Base-by-base conservation (phyloP, 2,797 vertebrate species). In the Megalops cyprinoides region DNA sequence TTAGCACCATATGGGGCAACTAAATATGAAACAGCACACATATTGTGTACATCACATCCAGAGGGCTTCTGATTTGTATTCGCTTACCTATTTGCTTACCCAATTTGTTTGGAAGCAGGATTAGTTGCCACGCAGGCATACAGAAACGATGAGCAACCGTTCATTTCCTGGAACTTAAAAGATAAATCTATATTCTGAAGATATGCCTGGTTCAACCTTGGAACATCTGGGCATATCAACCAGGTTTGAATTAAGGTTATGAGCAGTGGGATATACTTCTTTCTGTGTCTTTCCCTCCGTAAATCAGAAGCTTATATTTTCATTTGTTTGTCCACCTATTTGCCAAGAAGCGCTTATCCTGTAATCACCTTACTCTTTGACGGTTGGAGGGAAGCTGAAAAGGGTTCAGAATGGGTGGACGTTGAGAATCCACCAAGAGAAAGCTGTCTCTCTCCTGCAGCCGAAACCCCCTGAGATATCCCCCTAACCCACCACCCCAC, bases 261-360 rank as follows among this genome's bases (percentile, higher is more conserved):
- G 46, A 23, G 46, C 77, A 67, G 15, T 67, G 44, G 56, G 44
- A 67, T 65, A 48, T 65, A 31, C 14, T 4, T 44, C 31, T 39
- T n/a, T 34, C 58, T 74, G 31, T 34, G 25, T 74, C 5, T 18
- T 49, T 77, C 7, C 49, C 25, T 71, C 67, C 39, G n/a, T 73
- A 44, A 39, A 76, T 55, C 53, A 77, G 51, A 7, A 53, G 28
- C 28, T 4, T 58, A 20, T 39, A 76, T 76, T 76, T 76, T 39
- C 25, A 39, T 55, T 12, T 39, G 18, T 76, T 44, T 77, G 34
- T 62, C 23, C 53, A 14, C 55, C 20, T 42, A 42, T 77, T 25
- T 60, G 10, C 76, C 55, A 42, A 10, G 46, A 77, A 60, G 25
- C 37, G 18, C 34, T 14, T 46, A 46, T 74, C 3, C 28, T 76